Base-by-base conservation (phyloP, 2,113 vertebrate genomes). In the Chionomys nivalis region DNA sequence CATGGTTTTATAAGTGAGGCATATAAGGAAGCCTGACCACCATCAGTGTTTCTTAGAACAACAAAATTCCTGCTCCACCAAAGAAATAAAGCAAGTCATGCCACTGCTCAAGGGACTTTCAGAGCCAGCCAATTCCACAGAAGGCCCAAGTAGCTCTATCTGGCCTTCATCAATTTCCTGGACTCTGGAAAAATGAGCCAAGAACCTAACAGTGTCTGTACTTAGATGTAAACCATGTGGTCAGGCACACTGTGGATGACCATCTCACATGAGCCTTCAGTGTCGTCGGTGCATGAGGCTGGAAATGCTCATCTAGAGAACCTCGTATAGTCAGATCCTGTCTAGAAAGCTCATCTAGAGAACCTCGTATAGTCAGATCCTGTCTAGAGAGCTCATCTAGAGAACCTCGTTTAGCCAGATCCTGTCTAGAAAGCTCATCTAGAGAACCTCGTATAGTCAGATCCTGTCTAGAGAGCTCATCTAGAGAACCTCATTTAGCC, bases 121-220 rank as follows among this genome's bases (percentile, higher is more conserved):
- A 94, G 63, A 94, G 23, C 49, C 19, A 87, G 31, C 73, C 63
- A 91, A 65, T 44, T 83, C 31, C 92, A 94, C 78, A 75, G 68
- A 91, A 92, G 42, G 87, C 10, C 19, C 77, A 24, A 73, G 66
- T 6, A 88, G 76, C 49, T 92, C 73, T 47, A 73, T 52, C 7
- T 78, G 70, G 55, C 39, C 88, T 68, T 58, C 63, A 49, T 47
- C 61, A 65, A 70, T 70, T 42, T 65, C 66, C 52, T 0, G 11
- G 61, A 36, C 33, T 78, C 28, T 21, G 33, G 55, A 83, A 83
- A 77, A 87, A 61, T 19, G 61, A 94, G 82, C 55, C 36, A 86
- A 91, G 66, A 77, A 39, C 23, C 39, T 23, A 47, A 42, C 9
- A 75, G 36, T 12, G 8, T 55, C 47, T 68, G 28, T 24, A 42